Conservation (phyloP, 30 jellyfish, hydroid and myxozoan species). For the Aurelia sp. region DNA sequence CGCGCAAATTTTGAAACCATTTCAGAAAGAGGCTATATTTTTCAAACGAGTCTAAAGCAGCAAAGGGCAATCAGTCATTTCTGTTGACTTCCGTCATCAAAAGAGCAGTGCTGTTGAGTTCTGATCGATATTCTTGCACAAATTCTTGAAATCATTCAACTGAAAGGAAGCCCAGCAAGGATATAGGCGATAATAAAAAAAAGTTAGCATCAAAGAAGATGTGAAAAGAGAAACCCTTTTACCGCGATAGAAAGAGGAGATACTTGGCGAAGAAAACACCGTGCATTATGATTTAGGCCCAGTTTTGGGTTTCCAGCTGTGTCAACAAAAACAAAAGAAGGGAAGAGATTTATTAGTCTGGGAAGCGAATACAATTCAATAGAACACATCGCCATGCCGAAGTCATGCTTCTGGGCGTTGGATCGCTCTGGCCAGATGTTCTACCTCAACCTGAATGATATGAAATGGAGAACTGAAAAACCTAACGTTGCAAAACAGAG, state of each 20-base stretch:
- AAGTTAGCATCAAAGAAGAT: neutral
- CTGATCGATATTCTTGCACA: too few relatives aligned
- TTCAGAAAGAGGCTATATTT: too few relatives aligned
- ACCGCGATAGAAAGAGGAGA: neutral
- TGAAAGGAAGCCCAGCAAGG: too few relatives aligned
- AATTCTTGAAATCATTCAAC: too few relatives aligned
- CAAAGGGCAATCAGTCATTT: neutral
- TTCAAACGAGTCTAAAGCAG: neutral
- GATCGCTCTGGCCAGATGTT: constrained; percentile 29
- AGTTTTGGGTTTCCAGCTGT: neutral
- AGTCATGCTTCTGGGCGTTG: constrained; percentile 41
- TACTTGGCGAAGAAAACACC: neutral
- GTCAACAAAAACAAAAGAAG: neutral
- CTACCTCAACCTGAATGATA: constrained; percentile 13
- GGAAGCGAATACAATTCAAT: neutral
- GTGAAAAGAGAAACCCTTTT: neutral
- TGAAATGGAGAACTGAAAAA: constrained; percentile 19
- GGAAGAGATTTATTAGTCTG: neutral
- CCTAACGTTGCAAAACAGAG: constrained; percentile 49
- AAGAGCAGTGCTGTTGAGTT: neutral
- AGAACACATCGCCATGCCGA: constrained; percentile 12
- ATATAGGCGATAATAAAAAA: neutral
- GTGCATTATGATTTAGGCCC: too few relatives aligned
- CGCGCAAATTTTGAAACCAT: too few relatives aligned
- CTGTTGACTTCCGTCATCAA: constrained; percentile 32